Evolutionary conservation across 2,888 invertebrate genomes (phyloP).

Genomic region (Scaptomyza polygonia): DNA sequence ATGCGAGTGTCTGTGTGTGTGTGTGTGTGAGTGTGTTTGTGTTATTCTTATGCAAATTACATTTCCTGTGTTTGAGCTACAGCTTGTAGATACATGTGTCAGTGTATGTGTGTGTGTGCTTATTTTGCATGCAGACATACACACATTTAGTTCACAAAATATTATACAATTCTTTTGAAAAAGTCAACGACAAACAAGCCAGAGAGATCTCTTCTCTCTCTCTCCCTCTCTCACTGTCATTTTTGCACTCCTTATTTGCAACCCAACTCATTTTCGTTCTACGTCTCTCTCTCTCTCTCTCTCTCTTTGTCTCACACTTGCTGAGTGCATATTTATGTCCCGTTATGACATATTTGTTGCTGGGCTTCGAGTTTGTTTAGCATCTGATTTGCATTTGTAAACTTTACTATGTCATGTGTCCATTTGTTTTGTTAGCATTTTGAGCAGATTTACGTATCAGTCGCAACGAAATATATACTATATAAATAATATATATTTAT

Average conservation of each 20-base stretch:
- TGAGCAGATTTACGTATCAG: slow-evolving; percentile 69
- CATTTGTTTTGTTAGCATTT: slow-evolving; percentile 63
- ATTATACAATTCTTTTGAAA: slow-evolving; percentile 76
- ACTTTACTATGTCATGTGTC: slow-evolving; percentile 69
- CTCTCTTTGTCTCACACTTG: slow-evolving; percentile 12
- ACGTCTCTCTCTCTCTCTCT: neutral
- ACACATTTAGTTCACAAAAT: slow-evolving; percentile 67
- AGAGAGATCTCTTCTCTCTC: no score
- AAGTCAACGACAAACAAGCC: slow-evolving; percentile 72
- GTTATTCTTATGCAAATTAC: slow-evolving; percentile 80
- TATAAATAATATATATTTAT: neutral
- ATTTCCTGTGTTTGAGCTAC: slow-evolving; percentile 79
- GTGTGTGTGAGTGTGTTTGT: slow-evolving; percentile 53
- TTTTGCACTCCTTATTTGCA: neutral
- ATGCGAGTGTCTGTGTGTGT: slow-evolving; percentile 20
- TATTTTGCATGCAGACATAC: slow-evolving; percentile 68
- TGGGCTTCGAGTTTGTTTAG: slow-evolving; percentile 72
- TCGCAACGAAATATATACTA: slow-evolving; percentile 26
- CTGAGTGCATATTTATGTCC: slow-evolving; percentile 61
- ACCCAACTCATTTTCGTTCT: neutral
- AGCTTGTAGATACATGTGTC: slow-evolving; percentile 76
- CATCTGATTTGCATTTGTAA: slow-evolving; percentile 80
- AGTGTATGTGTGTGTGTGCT: slow-evolving; percentile 39
- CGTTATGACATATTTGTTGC: slow-evolving; percentile 78
- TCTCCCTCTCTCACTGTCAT: slow-evolving; percentile 15